Evolutionary conservation across 2,797 vertebrate species (phyloP).

Genomic region (Oryzias dopingdopingensis): DNA sequence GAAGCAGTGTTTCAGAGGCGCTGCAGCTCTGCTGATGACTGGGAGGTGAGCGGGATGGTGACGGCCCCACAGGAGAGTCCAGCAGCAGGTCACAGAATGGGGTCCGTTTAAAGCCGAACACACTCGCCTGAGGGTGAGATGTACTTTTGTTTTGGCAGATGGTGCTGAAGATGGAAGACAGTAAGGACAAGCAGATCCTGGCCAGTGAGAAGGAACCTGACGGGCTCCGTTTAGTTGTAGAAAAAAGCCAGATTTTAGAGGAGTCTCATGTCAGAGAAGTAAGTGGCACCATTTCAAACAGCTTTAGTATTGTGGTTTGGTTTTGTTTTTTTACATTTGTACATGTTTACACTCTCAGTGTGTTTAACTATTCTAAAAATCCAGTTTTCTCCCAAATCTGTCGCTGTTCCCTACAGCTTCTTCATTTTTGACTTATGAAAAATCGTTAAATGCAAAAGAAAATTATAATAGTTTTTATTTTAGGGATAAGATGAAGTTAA

Average conservation of each 20-base stretch:
- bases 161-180: constrained; percentile 80
- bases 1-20: constrained; percentile 53
- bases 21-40: constrained; percentile 72
- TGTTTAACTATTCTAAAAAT: no score
- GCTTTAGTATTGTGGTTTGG: no score
- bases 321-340: no score
- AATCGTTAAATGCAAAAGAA: no score
- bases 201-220: constrained; percentile 73
- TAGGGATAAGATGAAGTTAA: no score
- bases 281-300: constrained; percentile 11
- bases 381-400: no score
- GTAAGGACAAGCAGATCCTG: constrained; percentile 39
- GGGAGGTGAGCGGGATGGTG: constrained; percentile 74
- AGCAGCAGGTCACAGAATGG: not conserved
- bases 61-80: not conserved
- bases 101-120: not conserved
- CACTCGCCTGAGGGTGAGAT: not conserved
- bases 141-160: constrained; percentile 57
- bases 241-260: constrained; percentile 75
- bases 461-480: no score
- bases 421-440: no score
- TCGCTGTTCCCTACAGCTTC: no score
- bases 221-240: constrained; percentile 66
- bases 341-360: no score
- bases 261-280: constrained; percentile 75